Base-by-base conservation (phyloP, 1,140 invertebrate species). In the Apis dorsata region DNA sequence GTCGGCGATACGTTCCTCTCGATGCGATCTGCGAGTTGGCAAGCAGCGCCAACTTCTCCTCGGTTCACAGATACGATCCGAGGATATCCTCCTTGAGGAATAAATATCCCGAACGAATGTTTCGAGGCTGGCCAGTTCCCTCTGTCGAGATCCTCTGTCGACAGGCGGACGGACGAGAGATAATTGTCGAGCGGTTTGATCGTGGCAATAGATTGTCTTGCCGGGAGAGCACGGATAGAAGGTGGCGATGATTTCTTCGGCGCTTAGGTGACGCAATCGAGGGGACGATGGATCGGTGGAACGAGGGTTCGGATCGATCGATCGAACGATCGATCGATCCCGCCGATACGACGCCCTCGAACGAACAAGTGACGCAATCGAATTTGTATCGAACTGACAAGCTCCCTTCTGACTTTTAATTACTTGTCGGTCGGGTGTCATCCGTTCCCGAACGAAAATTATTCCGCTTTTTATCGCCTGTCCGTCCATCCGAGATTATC, bases 261-360 rank as follows among this genome's bases (percentile, higher is more conserved):
- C 80, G 73, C 44, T 82, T 76, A 82, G 80, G 80, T 82, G 80
- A 82, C 80, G 80, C 74, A 82, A 81, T 81, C 73, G 80, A 76
- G 73, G 71, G 80, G 60, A 11, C 65, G 28, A 53, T 5, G 75
- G 75, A 70, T 80, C 70, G 83, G 19, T 13, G 21, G 51, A 34
- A 73, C 79, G 70, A 80, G 70, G 79, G 70, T 73, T 60, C 66
- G 83, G 34, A 88, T 86, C 87, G 84, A 89, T 88, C 86, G 77
- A 80, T 82, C 84, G 85, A 86, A 86, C 86, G 70, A 76, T 74
- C 85, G 71, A 57, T 75, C 76, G 88, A 87, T 87, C 72, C 75
- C 81, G 76, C 77, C 83, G 87, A 87, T 73, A 83, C 84, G 78
- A 77, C 72, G 51, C 80, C 75, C 44, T 79, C 74, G 34, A 44